Percentiles rank a stretch among this genome's conserved stretches.
phyloP scores from a whole-genome alignment of 2,113 vertebrate species.

The Pseudorasbora parva region DNA sequence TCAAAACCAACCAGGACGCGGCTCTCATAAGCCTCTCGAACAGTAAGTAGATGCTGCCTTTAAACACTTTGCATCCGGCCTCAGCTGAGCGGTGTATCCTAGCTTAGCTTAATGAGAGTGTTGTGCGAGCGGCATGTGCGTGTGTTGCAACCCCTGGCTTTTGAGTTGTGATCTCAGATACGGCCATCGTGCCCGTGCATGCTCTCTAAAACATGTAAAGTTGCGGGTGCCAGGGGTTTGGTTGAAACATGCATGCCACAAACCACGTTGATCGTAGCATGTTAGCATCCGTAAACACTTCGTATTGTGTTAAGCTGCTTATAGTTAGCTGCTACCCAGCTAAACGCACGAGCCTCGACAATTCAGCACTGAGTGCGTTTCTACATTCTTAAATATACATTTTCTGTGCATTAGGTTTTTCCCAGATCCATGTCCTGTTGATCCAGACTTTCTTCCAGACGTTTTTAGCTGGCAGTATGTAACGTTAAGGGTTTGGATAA shows the following conservation, averaged over 20 bases:
- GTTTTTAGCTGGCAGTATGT: background rate
- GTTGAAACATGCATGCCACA: background rate
- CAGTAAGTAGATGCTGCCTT: conserved; percentile 71
- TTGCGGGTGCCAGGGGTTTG: background rate
- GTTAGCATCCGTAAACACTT: conserved; percentile 35
- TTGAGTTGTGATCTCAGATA: background rate
- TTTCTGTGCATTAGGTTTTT: background rate
- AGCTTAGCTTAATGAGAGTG: conserved; percentile 27
- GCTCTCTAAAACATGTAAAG: background rate
- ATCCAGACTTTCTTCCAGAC: background rate
- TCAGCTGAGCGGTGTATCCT: conserved; percentile 32
- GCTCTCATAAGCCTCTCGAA: conserved; percentile 87
- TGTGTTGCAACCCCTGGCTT: background rate
- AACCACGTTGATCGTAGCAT: conserved; percentile 43
- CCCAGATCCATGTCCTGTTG: background rate
- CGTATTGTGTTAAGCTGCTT: conserved; percentile 42
- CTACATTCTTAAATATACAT: background rate
- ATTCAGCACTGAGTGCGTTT: no score
- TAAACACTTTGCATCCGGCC: conserved; percentile 46
- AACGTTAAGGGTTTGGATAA: background rate
- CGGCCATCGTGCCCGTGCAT: background rate
- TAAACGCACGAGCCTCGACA: background rate
- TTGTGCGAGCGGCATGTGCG: conserved; percentile 20
- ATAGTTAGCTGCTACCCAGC: conserved; percentile 1
- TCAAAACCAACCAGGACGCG: conserved; percentile 85